These are phyloP conservation scores for Acyrthosiphon pisum DNA, from an alignment of 1,140 invertebrate genomes.

Conservation along the genomic window DNA sequence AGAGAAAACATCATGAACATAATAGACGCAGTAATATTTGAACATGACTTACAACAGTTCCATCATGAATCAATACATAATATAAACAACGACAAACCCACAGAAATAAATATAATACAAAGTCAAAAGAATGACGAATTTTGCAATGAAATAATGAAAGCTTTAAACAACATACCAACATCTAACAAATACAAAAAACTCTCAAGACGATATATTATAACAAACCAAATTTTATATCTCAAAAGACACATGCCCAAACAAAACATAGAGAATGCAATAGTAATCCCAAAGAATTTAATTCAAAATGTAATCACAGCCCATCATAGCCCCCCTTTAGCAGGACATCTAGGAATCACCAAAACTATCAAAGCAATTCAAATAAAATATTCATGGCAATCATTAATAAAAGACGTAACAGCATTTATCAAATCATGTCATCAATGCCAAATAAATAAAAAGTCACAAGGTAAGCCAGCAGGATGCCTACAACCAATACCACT, in stretches of 20 bases:
- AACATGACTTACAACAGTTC: background rate
- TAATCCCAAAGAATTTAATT: background rate
- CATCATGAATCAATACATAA: background rate
- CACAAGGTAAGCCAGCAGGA: background rate
- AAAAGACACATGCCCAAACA: constrained; percentile 7
- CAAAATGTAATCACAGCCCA: background rate
- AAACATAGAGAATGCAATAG: background rate
- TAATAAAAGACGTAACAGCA: constrained; percentile 17
- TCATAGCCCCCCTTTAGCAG: background rate
- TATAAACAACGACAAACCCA: background rate
- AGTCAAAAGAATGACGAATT: background rate
- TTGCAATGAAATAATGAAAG: background rate
- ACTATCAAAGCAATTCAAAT: constrained; percentile 14
- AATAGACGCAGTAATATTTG: background rate
- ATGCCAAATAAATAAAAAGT: constrained; percentile 29
- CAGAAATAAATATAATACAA: background rate
- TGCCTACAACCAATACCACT: constrained; percentile 40
- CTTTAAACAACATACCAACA: background rate
- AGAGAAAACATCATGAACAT: background rate
- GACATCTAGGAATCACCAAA: constrained; percentile 23
- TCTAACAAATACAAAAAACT: background rate
- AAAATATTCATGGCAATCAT: constrained; percentile 38
- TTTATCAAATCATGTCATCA: constrained; percentile 16
- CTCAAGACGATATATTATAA: background rate
- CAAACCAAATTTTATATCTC: background rate